Base-by-base conservation (phyloP, 2,797 vertebrate genomes). In the Jordanella pulchra region DNA sequence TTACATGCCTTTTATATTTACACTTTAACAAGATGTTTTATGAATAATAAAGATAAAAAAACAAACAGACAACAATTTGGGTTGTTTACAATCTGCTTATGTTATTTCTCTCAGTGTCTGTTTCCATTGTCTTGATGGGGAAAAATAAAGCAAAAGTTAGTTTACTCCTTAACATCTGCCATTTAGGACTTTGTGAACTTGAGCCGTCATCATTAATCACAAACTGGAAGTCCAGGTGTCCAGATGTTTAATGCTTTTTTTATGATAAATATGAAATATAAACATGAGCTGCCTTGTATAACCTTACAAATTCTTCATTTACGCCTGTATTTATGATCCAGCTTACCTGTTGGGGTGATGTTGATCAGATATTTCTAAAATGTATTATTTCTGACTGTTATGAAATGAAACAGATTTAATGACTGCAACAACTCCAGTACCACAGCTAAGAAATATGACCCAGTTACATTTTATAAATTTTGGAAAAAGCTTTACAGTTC, bases 401-500 rank as follows among this genome's bases (percentile, higher is more conserved):
- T 75, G 61, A 3, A n/a, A n/a, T 78, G 82, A 68, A 99, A 97
- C 98, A 97, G 80, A 96, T 98, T 18, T n/a, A n/a, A n/a, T n/a
- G 97, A 99, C 86, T 99, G 96, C 65, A 96, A 95, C 42, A 96
- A 98, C 86, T 73, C 98, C 92, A 97, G 99, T 88, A 88, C 78
- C 0, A 78, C 81, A 4, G 95, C 95, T n/a, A 83, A 95, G 74
- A 91, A 95, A 83, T 95, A 96, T 0, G 97, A 99, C 51, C 97
- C 97, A 0, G 97, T 99, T 39, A 94, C 96, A 69, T 99, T 98
- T 86, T 97, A 99, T 0, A 96, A 98, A 76, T 97, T 97, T 0
- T 99, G 97, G 97, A 97, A 99, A 88, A 98, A 96, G 61, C 97
- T 99, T n/a, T n/a, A 97, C 83, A 96, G 95, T 11, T 94, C 97